Conservation (phyloP, 2,113 vertebrate species). For the Thunnus maccoyii region DNA sequence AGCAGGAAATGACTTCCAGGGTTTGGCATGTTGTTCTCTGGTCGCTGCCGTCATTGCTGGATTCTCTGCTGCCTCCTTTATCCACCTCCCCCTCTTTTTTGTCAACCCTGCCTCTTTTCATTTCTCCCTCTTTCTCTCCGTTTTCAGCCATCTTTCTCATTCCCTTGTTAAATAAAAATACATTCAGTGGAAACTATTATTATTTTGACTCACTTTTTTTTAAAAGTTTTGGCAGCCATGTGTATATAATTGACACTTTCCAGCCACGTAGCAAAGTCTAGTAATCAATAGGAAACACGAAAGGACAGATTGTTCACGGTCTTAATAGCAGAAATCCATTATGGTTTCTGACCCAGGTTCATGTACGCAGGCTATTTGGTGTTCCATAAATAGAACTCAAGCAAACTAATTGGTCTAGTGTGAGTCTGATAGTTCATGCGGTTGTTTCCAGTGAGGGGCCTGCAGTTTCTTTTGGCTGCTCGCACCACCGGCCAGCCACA, state of each 20-base stretch:
- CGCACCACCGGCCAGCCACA: conserved; percentile 9
- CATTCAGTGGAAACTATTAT: conserved; percentile 30
- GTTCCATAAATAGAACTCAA: conserved; percentile 68
- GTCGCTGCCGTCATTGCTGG: conserved; percentile 78
- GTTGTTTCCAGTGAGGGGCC: conserved; percentile 54
- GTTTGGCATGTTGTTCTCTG: conserved; percentile 85
- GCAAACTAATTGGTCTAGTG: conserved; percentile 52
- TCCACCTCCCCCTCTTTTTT: conserved; percentile 17
- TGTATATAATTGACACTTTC: background rate
- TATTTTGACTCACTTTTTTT: conserved; percentile 1
- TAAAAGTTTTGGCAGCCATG: background rate
- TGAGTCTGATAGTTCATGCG: conserved; percentile 57
- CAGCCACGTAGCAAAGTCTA: background rate
- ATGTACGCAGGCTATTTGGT: conserved; percentile 26
- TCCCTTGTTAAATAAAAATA: conserved; percentile 28
- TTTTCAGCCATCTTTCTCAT: background rate
- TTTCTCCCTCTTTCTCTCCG: conserved; percentile 10
- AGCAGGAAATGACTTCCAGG: conserved; percentile 88
- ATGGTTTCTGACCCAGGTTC: conserved; percentile 40
- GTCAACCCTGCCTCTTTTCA: conserved; percentile 8
- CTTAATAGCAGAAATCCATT: background rate
- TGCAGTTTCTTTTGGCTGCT: conserved; percentile 39
- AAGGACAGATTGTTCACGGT: conserved; percentile 33
- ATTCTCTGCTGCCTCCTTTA: conserved; percentile 68
- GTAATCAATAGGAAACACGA: background rate